Base-by-base conservation (phyloP, 2,797 vertebrate genomes). In the Leptodactylus fallax region DNA sequence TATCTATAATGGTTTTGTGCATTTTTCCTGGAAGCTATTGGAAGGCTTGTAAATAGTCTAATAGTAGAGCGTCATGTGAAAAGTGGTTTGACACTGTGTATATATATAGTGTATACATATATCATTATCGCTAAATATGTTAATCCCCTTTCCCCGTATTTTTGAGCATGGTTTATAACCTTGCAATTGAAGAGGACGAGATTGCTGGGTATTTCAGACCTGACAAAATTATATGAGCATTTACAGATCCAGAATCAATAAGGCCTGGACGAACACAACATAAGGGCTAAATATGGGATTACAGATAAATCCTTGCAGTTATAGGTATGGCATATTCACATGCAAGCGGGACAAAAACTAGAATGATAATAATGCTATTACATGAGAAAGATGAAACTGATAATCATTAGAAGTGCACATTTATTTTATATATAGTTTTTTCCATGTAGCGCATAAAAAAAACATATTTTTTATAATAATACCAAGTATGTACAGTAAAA, bases 1-100 rank as follows among this genome's bases (percentile, higher is more conserved):
- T 94, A 93, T 95, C 93, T 93, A 76, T 90, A 92, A 92, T 90
- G n/a, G 76, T 92, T 91, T 87, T 89, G 91, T 92, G 93, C 92
- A 91, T 92, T 93, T 92, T 92, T 91, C 91, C 90, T 11, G 55
- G 91, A 90, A 91, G 92, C 90, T 89, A 93, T 90, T 14, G 90
- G 72, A 91, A 91, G 91, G 91, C 91, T 93, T 93, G 94, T 92
- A 95, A 95, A 93, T 93, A 93, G 88, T 93, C 91, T 93, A 92
- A 92, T 91, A 91, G 94, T 91, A 88, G 92, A 91, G 90, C 91
- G 91, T 91, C 91, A 90, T 85, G 90, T 92, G 92, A 81, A 90
- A 56, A 87, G 92, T 87, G 80, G 90, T 89, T 89, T 92, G 94
- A 93, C 88, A 90, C 93, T 91, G 93, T 82, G 8, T 84, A 82